Percentiles rank a stretch among this genome's conserved stretches.
Conservation (phyloP, 2,888 invertebrate species). For the Drosophila nigricruria region DNA sequence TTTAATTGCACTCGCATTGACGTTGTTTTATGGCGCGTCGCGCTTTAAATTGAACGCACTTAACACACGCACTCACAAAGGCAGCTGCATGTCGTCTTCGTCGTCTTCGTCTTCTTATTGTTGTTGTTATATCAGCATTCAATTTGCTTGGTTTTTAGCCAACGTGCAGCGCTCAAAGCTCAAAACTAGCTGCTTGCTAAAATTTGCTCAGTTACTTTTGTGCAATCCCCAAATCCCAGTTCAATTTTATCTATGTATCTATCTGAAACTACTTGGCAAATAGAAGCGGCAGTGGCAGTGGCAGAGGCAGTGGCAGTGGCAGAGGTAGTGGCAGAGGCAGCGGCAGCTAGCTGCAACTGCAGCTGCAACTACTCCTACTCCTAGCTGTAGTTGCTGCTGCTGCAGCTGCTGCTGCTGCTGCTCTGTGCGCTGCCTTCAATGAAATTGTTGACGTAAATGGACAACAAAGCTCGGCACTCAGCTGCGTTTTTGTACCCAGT, state of each 20-base stretch:
- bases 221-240: constrained; percentile 81
- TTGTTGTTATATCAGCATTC: constrained; percentile 61
- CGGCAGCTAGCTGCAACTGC: constrained; percentile 15
- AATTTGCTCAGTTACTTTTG: constrained; percentile 82
- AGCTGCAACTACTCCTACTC: not conserved
- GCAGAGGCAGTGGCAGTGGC: constrained; percentile 9
- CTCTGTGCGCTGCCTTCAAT: constrained; percentile 54
- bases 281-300: constrained; percentile 38
- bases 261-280: constrained; percentile 76
- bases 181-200: constrained; percentile 72
- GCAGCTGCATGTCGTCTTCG: constrained; percentile 6
- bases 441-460: constrained; percentile 78
- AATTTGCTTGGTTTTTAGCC: constrained; percentile 66
- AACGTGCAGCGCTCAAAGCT: constrained; percentile 47
- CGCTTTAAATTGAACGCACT: constrained; percentile 64
- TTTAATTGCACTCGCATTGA: constrained; percentile 61
- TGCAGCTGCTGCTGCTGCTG: not conserved
- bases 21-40: constrained; percentile 45
- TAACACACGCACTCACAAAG: constrained; percentile 29
- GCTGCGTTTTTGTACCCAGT: constrained; percentile 48
- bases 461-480: constrained; percentile 77
- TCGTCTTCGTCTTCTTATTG: constrained; percentile 13
- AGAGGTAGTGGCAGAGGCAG: constrained; percentile 1
- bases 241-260: constrained; percentile 81
- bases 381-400: constrained; percentile 2